Evolutionary conservation across 2,888 invertebrate genomes (phyloP).

Genomic region (Acholoe squamosa): DNA sequence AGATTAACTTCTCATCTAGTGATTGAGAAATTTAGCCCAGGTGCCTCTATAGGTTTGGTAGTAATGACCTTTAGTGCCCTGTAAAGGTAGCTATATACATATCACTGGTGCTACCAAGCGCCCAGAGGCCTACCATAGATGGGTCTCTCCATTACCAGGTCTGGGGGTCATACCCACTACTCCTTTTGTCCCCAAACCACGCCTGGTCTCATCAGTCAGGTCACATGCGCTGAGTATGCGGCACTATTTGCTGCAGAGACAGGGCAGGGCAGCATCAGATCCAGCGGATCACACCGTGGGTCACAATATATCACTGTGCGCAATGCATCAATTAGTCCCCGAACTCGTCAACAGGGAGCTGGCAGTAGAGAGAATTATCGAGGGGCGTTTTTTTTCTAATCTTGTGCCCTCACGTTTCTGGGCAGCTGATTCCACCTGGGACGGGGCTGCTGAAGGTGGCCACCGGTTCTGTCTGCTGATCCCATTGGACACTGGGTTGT

Average conservation of each 20-base stretch:
- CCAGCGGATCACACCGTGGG: constrained; percentile 24
- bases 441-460: neutral
- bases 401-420: neutral
- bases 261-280: neutral
- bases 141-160: too few relatives aligned
- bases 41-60: too few relatives aligned
- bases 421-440: neutral
- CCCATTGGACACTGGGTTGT: neutral
- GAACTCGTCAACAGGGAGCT: neutral
- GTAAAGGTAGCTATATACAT: too few relatives aligned
- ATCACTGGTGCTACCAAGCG: too few relatives aligned
- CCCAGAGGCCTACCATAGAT: too few relatives aligned
- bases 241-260: constrained; percentile 9
- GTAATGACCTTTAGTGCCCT: too few relatives aligned
- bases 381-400: constrained; percentile 24
- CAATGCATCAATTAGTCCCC: constrained; percentile 32
- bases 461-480: neutral
- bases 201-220: neutral
- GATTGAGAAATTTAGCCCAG: too few relatives aligned
- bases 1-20: too few relatives aligned
- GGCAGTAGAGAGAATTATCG: neutral
- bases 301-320: constrained; percentile 36
- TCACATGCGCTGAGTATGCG: neutral
- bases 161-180: too few relatives aligned
- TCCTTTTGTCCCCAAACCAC: neutral